These are phyloP conservation scores for Colinus virginianus DNA, from an alignment of 2,113 vertebrate species.

Conservation along the genomic window DNA sequence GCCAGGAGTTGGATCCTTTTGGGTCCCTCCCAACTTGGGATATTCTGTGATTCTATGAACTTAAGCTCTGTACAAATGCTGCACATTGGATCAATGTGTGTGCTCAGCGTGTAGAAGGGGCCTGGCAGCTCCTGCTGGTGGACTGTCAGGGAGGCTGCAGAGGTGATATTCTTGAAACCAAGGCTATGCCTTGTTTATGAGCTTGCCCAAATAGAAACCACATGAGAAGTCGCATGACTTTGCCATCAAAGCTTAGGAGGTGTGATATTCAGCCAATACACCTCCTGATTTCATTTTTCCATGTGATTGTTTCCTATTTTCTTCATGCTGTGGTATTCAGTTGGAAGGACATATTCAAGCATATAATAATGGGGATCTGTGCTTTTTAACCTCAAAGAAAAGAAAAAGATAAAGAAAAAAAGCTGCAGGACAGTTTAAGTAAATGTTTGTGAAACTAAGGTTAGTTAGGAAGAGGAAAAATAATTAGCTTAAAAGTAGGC, in stretches of 20 bases:
- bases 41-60: no score
- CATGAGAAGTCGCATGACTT: not conserved
- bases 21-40: no score
- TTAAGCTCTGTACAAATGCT: accelerated
- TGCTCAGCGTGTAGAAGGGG: accelerated
- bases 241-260: not conserved
- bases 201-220: not conserved
- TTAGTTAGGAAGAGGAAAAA: not conserved
- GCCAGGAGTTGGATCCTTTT: no score
- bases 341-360: not conserved
- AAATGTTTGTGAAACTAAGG: not conserved
- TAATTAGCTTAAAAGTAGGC: not conserved
- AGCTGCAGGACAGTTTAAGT: not conserved
- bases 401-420: not conserved
- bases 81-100: not conserved
- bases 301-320: not conserved
- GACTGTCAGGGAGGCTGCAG: not conserved
- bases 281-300: not conserved
- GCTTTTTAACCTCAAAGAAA: not conserved
- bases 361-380: not conserved
- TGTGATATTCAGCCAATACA: not conserved
- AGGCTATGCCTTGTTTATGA: not conserved
- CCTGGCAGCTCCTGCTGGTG: not conserved
- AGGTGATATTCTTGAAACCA: not conserved
- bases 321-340: not conserved